A percentile compares a stretch with the other conserved stretches of the same genome.
Conservation (phyloP, 2,888 invertebrate species). For the Agriopis marginaria region DNA sequence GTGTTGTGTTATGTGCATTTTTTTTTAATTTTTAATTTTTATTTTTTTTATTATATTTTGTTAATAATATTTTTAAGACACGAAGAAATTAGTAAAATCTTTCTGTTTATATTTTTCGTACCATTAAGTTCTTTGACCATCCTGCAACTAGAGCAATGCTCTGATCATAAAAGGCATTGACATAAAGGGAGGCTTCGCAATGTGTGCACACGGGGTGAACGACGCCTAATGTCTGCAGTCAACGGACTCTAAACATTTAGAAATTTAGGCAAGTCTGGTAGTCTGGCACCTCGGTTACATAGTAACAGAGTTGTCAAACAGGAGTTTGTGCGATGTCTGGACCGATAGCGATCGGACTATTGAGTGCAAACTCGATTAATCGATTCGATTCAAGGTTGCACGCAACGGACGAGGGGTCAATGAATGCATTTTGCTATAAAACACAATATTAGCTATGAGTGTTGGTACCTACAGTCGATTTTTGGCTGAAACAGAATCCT, state of each 20-base stretch:
- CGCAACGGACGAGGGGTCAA: slow-evolving; percentile 19
- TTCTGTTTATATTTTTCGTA: not conserved
- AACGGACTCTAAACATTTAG: slow-evolving; percentile 51
- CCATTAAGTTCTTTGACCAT: slow-evolving; percentile 41
- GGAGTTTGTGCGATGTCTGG: slow-evolving; percentile 25
- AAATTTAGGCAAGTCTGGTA: slow-evolving; percentile 52
- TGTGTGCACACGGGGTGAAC: slow-evolving; percentile 55
- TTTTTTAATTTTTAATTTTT: too few species aligned
- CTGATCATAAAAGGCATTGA: slow-evolving; percentile 64
- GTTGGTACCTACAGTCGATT: not conserved
- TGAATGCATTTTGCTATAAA: slow-evolving; percentile 25
- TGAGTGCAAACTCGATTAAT: slow-evolving; percentile 24
- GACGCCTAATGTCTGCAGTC: slow-evolving; percentile 54
- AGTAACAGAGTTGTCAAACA: slow-evolving; percentile 39
- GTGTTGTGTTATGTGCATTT: too few species aligned
- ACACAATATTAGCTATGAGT: not conserved
- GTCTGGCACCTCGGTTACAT: slow-evolving; percentile 36
- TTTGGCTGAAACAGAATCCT: slow-evolving; percentile 1
- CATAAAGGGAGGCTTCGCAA: slow-evolving; percentile 60
- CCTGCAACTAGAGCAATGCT: slow-evolving; percentile 60
- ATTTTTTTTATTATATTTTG: too few species aligned
- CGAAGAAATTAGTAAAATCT: not conserved
- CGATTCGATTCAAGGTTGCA: slow-evolving; percentile 12
- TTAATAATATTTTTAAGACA: not conserved
- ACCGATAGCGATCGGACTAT: slow-evolving; percentile 32